These are phyloP conservation scores for Micropoecilia bifurca DNA, from an alignment of 2,797 vertebrate genomes.

Conservation along the genomic window DNA sequence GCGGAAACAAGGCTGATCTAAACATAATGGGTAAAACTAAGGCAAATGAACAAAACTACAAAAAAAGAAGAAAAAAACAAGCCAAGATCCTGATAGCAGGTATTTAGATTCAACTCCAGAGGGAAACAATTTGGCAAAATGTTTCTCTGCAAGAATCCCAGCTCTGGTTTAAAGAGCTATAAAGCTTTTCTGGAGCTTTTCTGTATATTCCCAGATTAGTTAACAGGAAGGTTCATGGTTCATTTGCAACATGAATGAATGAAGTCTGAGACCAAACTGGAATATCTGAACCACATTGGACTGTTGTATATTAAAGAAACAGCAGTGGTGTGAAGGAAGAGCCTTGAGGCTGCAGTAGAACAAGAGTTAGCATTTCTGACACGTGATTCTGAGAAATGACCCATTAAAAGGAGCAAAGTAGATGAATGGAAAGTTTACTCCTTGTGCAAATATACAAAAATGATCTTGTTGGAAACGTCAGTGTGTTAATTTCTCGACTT, in stretches of 20 bases:
- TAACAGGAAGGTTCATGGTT: background rate
- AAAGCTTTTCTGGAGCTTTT: background rate
- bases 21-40: no score
- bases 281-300: background rate
- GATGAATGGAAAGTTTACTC: no score
- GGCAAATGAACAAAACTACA: no score
- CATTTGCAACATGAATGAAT: background rate
- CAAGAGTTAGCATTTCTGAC: background rate
- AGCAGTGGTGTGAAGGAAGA: background rate
- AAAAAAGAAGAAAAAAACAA: no score
- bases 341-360: background rate
- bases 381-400: background rate
- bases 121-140: background rate
- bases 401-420: background rate
- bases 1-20: no score
- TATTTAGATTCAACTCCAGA: background rate
- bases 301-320: background rate
- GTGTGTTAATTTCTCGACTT: background rate
- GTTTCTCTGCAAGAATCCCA: background rate
- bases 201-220: background rate
- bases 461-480: background rate
- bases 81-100: background rate
- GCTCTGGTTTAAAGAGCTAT: background rate
- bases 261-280: background rate
- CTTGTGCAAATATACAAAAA: background rate